Conservation (phyloP, 2,113 vertebrate genomes). For the Anthoscopus minutus region DNA sequence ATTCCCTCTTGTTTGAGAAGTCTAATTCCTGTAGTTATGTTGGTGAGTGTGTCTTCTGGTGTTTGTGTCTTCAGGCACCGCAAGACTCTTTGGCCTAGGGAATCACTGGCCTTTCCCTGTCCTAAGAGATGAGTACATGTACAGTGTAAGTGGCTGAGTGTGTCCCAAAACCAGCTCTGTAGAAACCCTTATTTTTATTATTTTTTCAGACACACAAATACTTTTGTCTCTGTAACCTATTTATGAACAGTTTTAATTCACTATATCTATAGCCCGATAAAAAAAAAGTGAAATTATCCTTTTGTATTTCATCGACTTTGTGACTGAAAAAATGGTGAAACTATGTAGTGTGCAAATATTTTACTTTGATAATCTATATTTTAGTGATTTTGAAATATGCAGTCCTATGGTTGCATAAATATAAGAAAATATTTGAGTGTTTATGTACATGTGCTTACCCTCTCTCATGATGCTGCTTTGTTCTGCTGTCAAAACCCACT, state of each 20-base stretch:
- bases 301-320: neutral
- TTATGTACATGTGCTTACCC: neutral
- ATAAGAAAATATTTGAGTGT: neutral
- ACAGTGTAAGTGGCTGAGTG: neutral
- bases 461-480: neutral
- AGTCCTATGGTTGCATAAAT: neutral
- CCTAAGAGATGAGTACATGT: neutral
- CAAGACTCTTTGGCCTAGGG: neutral
- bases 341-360: neutral
- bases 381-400: neutral
- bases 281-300: neutral
- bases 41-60: neutral
- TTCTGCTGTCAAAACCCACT: conserved; percentile 32
- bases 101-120: neutral
- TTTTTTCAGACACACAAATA: neutral
- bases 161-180: neutral
- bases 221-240: neutral
- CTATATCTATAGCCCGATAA: neutral
- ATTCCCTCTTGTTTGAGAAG: neutral
- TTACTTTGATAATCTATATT: neutral
- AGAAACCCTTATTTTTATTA: neutral
- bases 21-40: neutral
- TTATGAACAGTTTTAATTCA: neutral
- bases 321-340: neutral
- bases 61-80: neutral